Conservation (phyloP, 1,140 invertebrate species). For the Agrilus planipennis region DNA sequence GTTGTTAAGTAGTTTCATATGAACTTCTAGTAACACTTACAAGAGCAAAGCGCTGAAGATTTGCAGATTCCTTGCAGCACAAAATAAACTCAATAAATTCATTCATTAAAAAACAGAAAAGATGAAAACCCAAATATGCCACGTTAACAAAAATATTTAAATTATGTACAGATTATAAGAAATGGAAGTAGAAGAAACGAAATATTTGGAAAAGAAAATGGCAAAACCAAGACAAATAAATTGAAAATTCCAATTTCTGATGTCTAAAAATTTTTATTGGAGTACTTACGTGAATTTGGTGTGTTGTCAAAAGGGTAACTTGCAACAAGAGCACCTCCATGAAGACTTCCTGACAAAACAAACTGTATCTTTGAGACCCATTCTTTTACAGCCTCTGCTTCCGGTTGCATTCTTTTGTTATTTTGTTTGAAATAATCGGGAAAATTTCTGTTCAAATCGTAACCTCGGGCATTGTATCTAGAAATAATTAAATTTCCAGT, state of each 20-base stretch:
- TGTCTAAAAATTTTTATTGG: too few relatives aligned
- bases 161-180: too few relatives aligned
- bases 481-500: conserved; percentile 10
- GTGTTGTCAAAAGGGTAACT: conserved; percentile 90
- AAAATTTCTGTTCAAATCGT: conserved; percentile 85
- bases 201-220: too few relatives aligned
- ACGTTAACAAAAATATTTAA: conserved; percentile 3
- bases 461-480: conserved; percentile 77
- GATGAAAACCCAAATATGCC: too few relatives aligned
- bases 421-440: conserved; percentile 87
- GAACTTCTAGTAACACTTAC: conserved; percentile 40
- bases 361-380: conserved; percentile 90
- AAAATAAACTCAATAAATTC: conserved; percentile 16
- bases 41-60: conserved; percentile 67
- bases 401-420: conserved; percentile 73
- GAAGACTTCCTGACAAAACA: conserved; percentile 79
- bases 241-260: too few relatives aligned
- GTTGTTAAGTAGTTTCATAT: not conserved
- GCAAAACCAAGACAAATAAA: too few relatives aligned
- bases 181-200: too few relatives aligned
- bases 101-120: too few relatives aligned
- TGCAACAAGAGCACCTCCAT: conserved; percentile 84
- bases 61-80: conserved; percentile 61
- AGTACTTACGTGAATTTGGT: conserved; percentile 73
- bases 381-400: conserved; percentile 89